Percentiles rank a stretch among this genome's conserved stretches.
phyloP scores from a whole-genome alignment of 2,113 vertebrate genomes.

The Brachypodius melanocephalos region DNA sequence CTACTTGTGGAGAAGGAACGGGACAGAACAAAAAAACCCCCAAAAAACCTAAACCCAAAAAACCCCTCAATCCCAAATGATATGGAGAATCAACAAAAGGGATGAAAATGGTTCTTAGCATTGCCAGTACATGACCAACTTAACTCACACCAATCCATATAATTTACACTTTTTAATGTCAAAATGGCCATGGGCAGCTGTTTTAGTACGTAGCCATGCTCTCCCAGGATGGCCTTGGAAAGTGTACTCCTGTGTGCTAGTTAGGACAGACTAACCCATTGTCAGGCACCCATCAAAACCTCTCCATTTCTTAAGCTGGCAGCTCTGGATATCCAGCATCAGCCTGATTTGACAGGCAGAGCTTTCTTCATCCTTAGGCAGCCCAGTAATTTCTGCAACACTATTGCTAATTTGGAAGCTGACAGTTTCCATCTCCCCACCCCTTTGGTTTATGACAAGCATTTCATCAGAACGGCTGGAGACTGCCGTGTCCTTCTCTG shows the following conservation, averaged over 20 bases:
- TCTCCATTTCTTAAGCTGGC: background rate
- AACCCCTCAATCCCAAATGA: background rate
- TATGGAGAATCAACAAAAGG: background rate
- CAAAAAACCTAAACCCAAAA: background rate
- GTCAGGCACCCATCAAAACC: background rate
- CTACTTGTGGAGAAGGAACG: background rate
- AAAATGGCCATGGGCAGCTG: background rate
- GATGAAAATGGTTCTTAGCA: background rate
- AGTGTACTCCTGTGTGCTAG: background rate
- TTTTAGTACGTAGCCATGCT: background rate
- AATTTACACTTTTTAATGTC: background rate
- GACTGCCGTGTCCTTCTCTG: rapidly evolving
- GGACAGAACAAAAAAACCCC: background rate
- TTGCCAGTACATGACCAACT: background rate
- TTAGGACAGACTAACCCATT: background rate
- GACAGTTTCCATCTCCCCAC: slow-evolving; percentile 2
- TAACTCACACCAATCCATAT: background rate
- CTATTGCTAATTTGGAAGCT: slow-evolving; percentile 4
- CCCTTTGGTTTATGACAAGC: background rate
- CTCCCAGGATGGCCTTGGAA: background rate
- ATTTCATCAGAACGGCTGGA: slow-evolving; percentile 5
- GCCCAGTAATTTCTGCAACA: background rate
- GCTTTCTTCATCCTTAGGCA: slow-evolving; percentile 18
- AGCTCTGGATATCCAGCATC: background rate
- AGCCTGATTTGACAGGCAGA: background rate